A percentile compares a stretch with the other conserved stretches of the same genome.
phyloP scores from a whole-genome alignment of 2,113 vertebrate species.

The Sorex araneus region DNA sequence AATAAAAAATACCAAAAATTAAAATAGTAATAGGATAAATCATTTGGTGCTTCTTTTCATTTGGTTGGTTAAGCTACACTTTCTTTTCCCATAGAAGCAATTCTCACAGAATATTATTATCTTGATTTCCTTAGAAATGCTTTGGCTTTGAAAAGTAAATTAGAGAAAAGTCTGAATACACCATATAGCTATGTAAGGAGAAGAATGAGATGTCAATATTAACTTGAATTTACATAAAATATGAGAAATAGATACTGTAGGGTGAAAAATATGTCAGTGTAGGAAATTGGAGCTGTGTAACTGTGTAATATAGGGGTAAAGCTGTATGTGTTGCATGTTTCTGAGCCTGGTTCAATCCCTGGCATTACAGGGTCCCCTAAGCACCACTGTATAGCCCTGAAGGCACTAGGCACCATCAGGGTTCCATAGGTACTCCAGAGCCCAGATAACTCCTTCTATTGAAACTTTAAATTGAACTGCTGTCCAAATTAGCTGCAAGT shows the following conservation, averaged over 20 bases:
- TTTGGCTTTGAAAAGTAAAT: constrained; percentile 53
- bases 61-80: constrained; percentile 25
- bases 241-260: background rate
- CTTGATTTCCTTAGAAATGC: constrained; percentile 66
- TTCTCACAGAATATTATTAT: constrained; percentile 49
- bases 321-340: too few species aligned
- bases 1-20: constrained; percentile 63
- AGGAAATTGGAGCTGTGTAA: too few species aligned
- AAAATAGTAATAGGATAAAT: constrained; percentile 17
- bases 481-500: too few species aligned
- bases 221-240: background rate
- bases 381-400: too few species aligned
- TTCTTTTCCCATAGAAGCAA: constrained; percentile 28
- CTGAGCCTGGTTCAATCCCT: too few species aligned
- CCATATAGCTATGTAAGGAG: background rate
- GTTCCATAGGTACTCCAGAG: too few species aligned
- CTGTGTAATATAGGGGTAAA: too few species aligned
- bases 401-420: too few species aligned
- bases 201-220: background rate
- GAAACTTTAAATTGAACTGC: too few species aligned
- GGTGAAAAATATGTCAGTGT: background rate
- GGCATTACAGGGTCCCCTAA: too few species aligned
- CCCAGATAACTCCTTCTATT: too few species aligned
- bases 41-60: background rate
- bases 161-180: background rate